Evolutionary conservation across 2,888 invertebrate species (phyloP).

Genomic region (Chydorus sphaericus): DNA sequence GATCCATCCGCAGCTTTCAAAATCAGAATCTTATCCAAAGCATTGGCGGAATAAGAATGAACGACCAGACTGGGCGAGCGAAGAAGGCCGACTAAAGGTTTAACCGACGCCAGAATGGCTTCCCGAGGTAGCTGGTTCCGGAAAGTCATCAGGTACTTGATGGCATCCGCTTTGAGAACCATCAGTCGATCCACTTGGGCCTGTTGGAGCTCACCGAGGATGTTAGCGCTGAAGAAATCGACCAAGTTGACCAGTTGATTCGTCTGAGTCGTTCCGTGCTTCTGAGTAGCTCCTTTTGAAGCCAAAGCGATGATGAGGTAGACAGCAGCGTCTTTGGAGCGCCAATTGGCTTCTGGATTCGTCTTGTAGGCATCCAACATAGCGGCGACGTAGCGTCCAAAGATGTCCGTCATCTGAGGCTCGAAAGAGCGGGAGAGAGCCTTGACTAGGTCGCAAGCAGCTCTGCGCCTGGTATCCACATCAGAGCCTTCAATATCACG

Average conservation of each 20-base stretch:
- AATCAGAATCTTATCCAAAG: constrained; percentile 72
- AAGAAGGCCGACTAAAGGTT: constrained; percentile 63
- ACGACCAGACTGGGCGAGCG: constrained; percentile 66
- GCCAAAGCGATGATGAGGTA: constrained; percentile 92
- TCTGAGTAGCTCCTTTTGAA: constrained; percentile 72
- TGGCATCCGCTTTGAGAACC: constrained; percentile 87
- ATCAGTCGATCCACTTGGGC: constrained; percentile 71
- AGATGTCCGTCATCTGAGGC: constrained; percentile 69
- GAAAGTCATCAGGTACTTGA: constrained; percentile 94
- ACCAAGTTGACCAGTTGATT: constrained; percentile 77
- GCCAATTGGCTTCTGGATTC: constrained; percentile 68
- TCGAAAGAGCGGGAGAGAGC: constrained; percentile 79
- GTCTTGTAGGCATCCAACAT: constrained; percentile 63
- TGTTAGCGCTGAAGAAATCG: constrained; percentile 76
- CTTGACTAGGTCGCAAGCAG: constrained; percentile 93
- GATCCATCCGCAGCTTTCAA: constrained; percentile 44
- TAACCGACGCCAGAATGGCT: constrained; percentile 55
- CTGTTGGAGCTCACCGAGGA: constrained; percentile 68
- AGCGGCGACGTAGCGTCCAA: constrained; percentile 67
- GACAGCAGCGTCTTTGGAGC: constrained; percentile 87
- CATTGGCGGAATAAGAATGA: constrained; percentile 86
- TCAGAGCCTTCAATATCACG: constrained; percentile 97
- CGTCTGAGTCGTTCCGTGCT: constrained; percentile 79
- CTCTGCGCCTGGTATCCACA: constrained; percentile 84
- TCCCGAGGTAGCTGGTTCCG: constrained; percentile 73